phyloP scores from a whole-genome alignment of 2,888 invertebrate species.

The Aproaerema taeniolella region DNA sequence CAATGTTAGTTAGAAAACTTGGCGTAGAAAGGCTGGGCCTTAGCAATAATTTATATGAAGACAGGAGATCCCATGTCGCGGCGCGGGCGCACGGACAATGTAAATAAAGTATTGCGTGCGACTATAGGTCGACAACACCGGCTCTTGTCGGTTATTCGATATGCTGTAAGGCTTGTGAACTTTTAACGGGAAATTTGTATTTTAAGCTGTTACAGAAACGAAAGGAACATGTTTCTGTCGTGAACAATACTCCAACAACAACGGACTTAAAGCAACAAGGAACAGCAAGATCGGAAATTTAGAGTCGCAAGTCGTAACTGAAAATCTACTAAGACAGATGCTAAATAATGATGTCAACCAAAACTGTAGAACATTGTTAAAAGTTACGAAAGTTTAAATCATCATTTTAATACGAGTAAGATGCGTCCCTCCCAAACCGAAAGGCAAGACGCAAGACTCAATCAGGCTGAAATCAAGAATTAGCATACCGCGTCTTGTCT shows the following conservation, averaged over 20 bases:
- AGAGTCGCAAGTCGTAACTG: too few species aligned
- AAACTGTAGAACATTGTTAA: too few species aligned
- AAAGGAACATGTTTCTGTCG: constrained; percentile 7
- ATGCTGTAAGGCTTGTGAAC: constrained; percentile 46
- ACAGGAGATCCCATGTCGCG: constrained; percentile 55
- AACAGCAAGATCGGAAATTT: too few species aligned
- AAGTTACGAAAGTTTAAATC: too few species aligned
- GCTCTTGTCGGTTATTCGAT: constrained; percentile 45
- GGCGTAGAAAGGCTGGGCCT: constrained; percentile 28
- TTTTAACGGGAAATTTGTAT: constrained; percentile 28
- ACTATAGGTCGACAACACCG: constrained; percentile 24
- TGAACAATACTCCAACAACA: constrained; percentile 10
- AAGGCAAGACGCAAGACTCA: background rate
- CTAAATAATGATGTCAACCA: too few species aligned
- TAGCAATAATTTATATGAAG: constrained; percentile 53
- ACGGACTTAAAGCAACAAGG: too few species aligned
- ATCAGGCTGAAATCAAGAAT: constrained; percentile 10
- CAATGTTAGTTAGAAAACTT: constrained; percentile 11
- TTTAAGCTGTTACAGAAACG: constrained; percentile 16
- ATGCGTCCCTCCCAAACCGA: too few species aligned
- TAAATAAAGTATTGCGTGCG: constrained; percentile 50
- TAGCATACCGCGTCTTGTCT: constrained; percentile 14
- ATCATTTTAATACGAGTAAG: too few species aligned
- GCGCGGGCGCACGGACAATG: constrained; percentile 29
- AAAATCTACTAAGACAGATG: too few species aligned